A percentile compares a stretch with the other conserved stretches of the same genome.
Evolutionary conservation across 2,888 invertebrate species (phyloP).

Genomic region (Aspidapion aeneum): DNA sequence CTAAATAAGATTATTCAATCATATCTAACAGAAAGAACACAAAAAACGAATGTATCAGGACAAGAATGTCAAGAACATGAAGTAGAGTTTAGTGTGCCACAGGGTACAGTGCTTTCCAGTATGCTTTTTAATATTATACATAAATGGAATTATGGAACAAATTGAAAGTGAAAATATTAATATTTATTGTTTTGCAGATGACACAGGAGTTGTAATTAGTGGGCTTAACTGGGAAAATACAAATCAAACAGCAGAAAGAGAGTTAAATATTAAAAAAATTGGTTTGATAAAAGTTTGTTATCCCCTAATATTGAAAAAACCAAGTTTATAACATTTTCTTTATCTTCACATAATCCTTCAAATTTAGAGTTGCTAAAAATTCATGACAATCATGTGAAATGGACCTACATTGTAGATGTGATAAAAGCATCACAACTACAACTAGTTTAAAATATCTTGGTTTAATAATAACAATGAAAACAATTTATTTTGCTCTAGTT

Average conservation of each 20-base stretch:
- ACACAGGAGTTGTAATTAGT: conserved; percentile 4
- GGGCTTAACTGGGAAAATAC: background rate
- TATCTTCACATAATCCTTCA: background rate
- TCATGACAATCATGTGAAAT: background rate
- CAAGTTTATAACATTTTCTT: conserved; percentile 3
- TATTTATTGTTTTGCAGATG: conserved; percentile 1
- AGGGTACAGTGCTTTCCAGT: conserved; percentile 7
- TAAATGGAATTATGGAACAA: too few relatives aligned
- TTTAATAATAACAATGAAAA: background rate
- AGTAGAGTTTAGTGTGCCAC: conserved; percentile 7
- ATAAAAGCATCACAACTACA: too few relatives aligned
- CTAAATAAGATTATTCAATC: conserved; percentile 6
- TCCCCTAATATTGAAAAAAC: conserved; percentile 8
- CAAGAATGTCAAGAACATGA: conserved; percentile 1
- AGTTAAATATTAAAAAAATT: background rate
- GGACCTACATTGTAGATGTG: too few relatives aligned
- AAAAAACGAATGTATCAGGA: conserved; percentile 2
- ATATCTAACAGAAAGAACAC: background rate
- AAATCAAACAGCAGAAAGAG: background rate
- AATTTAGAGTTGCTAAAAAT: background rate
- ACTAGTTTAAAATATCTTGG: background rate
- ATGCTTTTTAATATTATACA: conserved; percentile 1
- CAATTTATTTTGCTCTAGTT: background rate
- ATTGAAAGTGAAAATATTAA: background rate
- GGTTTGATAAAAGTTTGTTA: conserved; percentile 6